Conservation (phyloP, 2,797 vertebrate species). For the Tragopan temminckii region DNA sequence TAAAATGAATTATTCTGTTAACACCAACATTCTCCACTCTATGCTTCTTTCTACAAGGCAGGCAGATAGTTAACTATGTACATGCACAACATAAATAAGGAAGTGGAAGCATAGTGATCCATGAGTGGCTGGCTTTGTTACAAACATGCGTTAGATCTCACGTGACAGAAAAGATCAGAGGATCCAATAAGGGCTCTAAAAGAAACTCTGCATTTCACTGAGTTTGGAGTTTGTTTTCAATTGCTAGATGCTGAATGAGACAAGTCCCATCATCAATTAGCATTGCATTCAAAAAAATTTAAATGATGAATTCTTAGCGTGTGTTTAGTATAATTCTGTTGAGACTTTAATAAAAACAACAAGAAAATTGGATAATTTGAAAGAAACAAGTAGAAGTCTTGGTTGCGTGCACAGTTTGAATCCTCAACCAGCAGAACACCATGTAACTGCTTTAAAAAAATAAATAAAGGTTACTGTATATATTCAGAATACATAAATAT, state of each 20-base stretch:
- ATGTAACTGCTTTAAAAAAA: background rate
- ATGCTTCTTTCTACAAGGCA: background rate
- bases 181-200: background rate
- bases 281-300: background rate
- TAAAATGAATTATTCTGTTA: background rate
- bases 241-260: background rate
- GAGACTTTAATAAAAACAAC: background rate
- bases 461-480: background rate
- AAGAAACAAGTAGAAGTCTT: background rate
- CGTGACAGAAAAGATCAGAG: background rate
- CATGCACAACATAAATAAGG: background rate
- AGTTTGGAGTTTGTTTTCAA: background rate
- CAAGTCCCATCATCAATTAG: background rate
- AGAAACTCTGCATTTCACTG: background rate
- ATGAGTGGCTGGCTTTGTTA: background rate
- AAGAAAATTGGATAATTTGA: background rate
- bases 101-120: background rate
- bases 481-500: background rate
- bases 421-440: background rate
- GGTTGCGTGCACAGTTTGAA: background rate
- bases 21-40: background rate
- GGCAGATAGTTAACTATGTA: background rate
- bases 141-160: background rate
- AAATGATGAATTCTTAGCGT: background rate
- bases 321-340: background rate